Evolutionary conservation across 2,888 invertebrate genomes (phyloP), one percentile per base, ranked within the genome.

Genomic region (Polydesmus complanatus): DNA sequence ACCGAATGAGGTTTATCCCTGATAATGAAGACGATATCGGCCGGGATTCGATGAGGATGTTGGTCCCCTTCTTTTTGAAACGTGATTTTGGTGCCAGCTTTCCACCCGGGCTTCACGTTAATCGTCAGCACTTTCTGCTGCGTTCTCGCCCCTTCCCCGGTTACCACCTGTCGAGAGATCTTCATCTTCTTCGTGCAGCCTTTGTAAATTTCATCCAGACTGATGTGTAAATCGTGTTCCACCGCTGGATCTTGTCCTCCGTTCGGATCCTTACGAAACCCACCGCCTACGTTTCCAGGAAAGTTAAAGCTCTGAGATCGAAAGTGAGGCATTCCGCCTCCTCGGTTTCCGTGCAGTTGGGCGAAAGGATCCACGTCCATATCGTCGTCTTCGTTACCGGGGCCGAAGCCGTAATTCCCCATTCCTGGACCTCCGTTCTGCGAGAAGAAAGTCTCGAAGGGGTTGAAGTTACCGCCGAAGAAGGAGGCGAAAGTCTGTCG

Each of bases 141-240:
- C 69, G 87, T 88, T 68, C 84, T 84, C 0, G 85, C 80, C 0
- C 84, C 81, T 18, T 92, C 91, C 73, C 95, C 94, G 0, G 86
- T 79, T 54, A 88, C 78, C 0, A 91, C 89, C 61, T 73, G 73
- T 60, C 95, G 83, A 1, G 94, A 95, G 66, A 98, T 98, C 75
- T 97, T 98, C 93, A 98, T 96, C 74, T 96, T 97, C 76, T 97
- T 98, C 0, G 88, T 88, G 71, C 93, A 92, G 5, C 98, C 97
- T 61, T 83, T 86, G 51, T 87, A 83, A 62, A 97, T 89, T 70
- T 98, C 97, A 71, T 98, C 97, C 54, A 98, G 74, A 0, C 87
- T 83, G 1, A 96, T 92, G 69, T 89, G 91, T 27, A 97, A 76
- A 70, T 96, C 95, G 74, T 94, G 89, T 70, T 92, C 91, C 57